phyloP scores from a whole-genome alignment of 2,113 vertebrate species.

The Podilymbus podiceps region DNA sequence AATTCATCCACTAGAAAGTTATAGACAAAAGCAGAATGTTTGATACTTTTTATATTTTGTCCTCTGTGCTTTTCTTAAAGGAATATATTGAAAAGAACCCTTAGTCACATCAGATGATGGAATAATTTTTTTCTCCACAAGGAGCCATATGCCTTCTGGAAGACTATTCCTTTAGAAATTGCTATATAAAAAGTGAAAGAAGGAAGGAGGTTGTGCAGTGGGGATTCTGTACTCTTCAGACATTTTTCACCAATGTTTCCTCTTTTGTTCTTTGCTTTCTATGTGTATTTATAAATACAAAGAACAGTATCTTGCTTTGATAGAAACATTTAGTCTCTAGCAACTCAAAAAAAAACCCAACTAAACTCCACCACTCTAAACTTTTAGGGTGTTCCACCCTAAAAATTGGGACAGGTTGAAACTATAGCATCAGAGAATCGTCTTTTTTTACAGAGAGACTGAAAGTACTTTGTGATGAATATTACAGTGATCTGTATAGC shows the following conservation, averaged over 20 bases:
- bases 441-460: background rate
- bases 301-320: background rate
- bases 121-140: background rate
- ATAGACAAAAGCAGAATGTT: background rate
- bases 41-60: background rate
- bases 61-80: background rate
- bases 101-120: background rate
- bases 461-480: background rate
- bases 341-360: background rate
- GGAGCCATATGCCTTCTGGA: background rate
- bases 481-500: background rate
- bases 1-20: background rate
- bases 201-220: accelerated
- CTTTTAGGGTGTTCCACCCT: background rate
- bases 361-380: background rate
- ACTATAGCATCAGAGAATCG: background rate
- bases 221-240: background rate
- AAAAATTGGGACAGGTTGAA: background rate
- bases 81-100: background rate
- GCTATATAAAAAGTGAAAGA: background rate
- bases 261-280: background rate
- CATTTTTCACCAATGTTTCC: background rate
- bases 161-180: background rate
- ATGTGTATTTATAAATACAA: background rate
- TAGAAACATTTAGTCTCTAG: background rate